Percentiles rank a stretch among this genome's conserved stretches.
Conservation (phyloP, 2,797 vertebrate genomes). For the Pseudochaenichthys georgianus region DNA sequence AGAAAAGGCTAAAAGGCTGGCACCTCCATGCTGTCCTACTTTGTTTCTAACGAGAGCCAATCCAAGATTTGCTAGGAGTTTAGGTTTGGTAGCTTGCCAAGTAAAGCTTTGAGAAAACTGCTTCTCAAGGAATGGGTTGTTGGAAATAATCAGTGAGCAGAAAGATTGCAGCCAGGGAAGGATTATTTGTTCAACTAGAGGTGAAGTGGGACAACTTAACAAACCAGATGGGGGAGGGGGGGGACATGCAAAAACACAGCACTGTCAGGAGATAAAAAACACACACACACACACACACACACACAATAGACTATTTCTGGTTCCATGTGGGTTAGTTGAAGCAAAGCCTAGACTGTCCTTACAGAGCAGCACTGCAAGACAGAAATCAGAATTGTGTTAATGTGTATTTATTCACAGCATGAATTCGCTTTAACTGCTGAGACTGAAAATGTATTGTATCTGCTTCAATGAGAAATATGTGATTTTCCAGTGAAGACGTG, state of each 20-base stretch:
- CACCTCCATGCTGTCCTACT: constrained; percentile 29
- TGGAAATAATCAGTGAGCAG: constrained; percentile 48
- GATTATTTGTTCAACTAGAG: constrained; percentile 41
- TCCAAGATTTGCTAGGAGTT: constrained; percentile 28
- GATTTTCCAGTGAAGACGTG: neutral
- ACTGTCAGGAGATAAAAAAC: too few species aligned
- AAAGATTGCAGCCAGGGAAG: constrained; percentile 49
- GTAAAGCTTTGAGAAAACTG: constrained; percentile 53
- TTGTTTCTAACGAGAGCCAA: constrained; percentile 34
- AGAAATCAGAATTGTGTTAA: constrained; percentile 10
- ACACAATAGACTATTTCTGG: neutral
- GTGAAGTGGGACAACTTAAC: constrained; percentile 22
- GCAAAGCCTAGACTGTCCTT: constrained; percentile 35
- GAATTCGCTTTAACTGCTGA: neutral
- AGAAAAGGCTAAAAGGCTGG: constrained; percentile 20
- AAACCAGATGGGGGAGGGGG: too few species aligned
- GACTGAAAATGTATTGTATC: neutral
- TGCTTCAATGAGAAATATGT: neutral
- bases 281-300: constrained; percentile 47
- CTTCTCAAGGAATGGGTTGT: constrained; percentile 38
- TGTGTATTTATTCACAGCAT: constrained; percentile 2
- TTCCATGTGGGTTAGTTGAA: constrained; percentile 52
- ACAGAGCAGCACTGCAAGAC: constrained; percentile 38
- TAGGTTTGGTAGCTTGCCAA: constrained; percentile 37
- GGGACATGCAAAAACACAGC: too few species aligned